Conservation (phyloP, 1,140 invertebrate genomes). For the Streblospio benedicti region DNA sequence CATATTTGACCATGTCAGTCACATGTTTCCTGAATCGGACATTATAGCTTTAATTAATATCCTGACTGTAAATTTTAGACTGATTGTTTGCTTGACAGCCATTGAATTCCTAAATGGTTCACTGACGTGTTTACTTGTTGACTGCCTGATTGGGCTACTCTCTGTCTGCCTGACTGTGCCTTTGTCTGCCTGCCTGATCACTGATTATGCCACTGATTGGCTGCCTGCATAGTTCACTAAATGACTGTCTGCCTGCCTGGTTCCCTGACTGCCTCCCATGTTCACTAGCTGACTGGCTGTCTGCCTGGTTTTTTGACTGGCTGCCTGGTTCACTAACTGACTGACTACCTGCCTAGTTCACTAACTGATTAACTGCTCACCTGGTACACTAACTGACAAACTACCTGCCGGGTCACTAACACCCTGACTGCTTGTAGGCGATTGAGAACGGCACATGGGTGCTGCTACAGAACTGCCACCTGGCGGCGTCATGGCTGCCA, state of each 20-base stretch:
- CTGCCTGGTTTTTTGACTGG: conserved; percentile 37
- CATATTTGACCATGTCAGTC: too few relatives aligned
- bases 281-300: not conserved
- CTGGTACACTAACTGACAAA: not conserved
- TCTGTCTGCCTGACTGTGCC: too few relatives aligned
- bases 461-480: conserved; percentile 47
- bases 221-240: too few relatives aligned
- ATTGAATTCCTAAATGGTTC: too few relatives aligned
- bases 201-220: too few relatives aligned
- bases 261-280: not conserved
- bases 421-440: conserved; percentile 26
- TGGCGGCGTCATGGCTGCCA: conserved; percentile 45
- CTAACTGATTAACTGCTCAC: not conserved
- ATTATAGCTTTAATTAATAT: too few relatives aligned
- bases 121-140: too few relatives aligned
- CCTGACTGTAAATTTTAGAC: too few relatives aligned
- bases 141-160: too few relatives aligned
- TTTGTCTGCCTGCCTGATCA: too few relatives aligned
- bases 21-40: too few relatives aligned
- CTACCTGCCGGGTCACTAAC: not conserved
- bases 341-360: conserved; percentile 48
- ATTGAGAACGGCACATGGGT: conserved; percentile 43
- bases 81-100: too few relatives aligned
- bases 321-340: conserved; percentile 47
- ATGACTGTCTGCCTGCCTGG: not conserved